Conservation (phyloP, 2,797 vertebrate genomes). For the Phrynocephalus vlangalii region DNA sequence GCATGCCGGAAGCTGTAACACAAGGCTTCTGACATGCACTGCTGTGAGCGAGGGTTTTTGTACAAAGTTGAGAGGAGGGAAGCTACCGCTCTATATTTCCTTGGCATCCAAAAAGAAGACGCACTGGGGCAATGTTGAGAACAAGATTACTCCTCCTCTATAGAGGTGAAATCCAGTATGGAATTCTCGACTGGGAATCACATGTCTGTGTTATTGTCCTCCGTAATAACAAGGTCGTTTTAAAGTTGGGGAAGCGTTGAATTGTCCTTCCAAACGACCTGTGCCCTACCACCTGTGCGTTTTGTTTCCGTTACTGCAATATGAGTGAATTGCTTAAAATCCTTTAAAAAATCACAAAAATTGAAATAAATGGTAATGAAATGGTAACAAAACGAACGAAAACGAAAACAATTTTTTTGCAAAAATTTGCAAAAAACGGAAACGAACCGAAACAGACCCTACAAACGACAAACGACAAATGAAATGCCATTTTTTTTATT, state of each 20-base stretch:
- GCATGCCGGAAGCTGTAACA: slow-evolving; percentile 36
- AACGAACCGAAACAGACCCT: no score
- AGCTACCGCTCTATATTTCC: slow-evolving; percentile 28
- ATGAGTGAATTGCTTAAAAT: no score
- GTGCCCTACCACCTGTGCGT: not conserved
- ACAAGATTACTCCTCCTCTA: slow-evolving; percentile 41
- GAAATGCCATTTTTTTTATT: no score
- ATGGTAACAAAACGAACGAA: no score
- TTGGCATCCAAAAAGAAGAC: slow-evolving; percentile 30
- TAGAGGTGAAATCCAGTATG: slow-evolving; percentile 42
- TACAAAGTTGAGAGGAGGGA: slow-evolving; percentile 29
- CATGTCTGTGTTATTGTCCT: not conserved
- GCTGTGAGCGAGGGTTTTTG: slow-evolving; percentile 45
- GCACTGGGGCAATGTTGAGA: slow-evolving; percentile 51
- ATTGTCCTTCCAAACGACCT: no score
- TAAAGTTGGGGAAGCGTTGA: not conserved
- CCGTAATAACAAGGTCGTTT: not conserved
- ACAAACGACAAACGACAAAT: no score
- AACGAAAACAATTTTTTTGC: no score
- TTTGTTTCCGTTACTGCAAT: no score
- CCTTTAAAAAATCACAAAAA: no score
- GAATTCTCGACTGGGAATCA: not conserved
- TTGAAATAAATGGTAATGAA: no score
- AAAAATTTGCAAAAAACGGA: no score
- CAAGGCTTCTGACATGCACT: slow-evolving; percentile 38